Percentiles rank a stretch among this genome's conserved stretches.
These are phyloP conservation scores for Caenorhabditis inopinata DNA, from an alignment of 1,140 invertebrate species.

Conservation along the genomic window DNA sequence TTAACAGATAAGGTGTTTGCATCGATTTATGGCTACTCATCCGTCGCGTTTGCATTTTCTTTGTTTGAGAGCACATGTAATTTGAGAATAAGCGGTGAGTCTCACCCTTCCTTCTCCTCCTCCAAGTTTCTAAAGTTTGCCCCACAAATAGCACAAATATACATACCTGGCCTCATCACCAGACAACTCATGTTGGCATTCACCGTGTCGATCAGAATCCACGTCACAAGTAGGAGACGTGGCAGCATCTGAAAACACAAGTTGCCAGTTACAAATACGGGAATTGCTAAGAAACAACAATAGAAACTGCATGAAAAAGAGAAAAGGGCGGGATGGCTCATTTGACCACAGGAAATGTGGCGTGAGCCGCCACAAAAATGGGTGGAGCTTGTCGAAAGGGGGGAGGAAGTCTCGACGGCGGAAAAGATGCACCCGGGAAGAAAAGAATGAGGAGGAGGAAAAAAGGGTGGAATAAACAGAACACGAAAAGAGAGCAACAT, in stretches of 20 bases:
- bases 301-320: neutral
- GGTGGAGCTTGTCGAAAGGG: neutral
- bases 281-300: neutral
- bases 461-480: neutral
- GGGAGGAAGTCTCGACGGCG: neutral
- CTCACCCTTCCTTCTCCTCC: neutral
- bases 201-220: neutral
- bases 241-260: constrained; percentile 9
- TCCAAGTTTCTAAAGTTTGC: neutral
- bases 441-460: neutral
- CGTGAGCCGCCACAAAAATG: constrained; percentile 6
- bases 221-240: constrained; percentile 3
- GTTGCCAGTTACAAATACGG: no score
- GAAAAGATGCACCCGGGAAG: constrained; percentile 7
- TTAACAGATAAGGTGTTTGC: neutral
- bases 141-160: neutral
- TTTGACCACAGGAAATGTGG: constrained; percentile 32
- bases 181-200: constrained; percentile 37
- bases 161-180: constrained; percentile 37
- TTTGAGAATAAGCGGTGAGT: constrained; percentile 13
- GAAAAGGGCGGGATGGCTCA: neutral
- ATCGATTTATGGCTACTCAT: constrained; percentile 26
- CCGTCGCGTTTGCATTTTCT: neutral
- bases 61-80: constrained; percentile 17
- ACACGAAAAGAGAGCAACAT: neutral